Percentiles rank a stretch among this genome's conserved stretches.
Evolutionary conservation across 1,140 invertebrate genomes (phyloP).

Genomic region (Stegodyphus dumicola): DNA sequence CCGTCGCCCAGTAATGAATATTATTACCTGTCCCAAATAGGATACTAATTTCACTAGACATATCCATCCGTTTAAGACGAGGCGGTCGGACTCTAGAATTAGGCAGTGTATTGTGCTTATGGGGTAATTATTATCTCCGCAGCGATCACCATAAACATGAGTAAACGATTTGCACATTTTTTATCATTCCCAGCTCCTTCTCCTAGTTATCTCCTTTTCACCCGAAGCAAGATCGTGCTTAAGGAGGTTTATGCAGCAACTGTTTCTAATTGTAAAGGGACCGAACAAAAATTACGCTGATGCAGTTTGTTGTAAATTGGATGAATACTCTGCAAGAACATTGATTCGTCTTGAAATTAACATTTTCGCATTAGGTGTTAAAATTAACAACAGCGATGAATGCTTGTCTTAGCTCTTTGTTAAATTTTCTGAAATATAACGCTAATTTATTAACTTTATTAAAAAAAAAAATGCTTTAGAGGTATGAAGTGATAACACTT

Average conservation of each 20-base stretch:
- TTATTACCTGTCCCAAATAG: conserved; percentile 36
- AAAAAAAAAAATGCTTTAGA: too few species aligned
- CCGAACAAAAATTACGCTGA: neutral
- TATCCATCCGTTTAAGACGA: conserved; percentile 21
- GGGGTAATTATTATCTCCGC: conserved; percentile 40
- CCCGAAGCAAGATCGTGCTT: conserved; percentile 45
- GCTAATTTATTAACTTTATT: too few species aligned
- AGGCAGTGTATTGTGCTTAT: neutral
- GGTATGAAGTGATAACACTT: too few species aligned
- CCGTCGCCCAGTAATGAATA: conserved; percentile 9
- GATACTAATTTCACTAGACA: conserved; percentile 9
- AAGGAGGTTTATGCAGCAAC: conserved; percentile 5
- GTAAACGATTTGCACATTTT: conserved; percentile 49
- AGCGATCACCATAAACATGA: conserved; percentile 58
- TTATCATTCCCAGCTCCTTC: neutral
- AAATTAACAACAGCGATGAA: too few species aligned
- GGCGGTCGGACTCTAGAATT: neutral
- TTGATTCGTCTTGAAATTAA: too few species aligned
- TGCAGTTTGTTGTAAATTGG: neutral
- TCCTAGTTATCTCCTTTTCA: conserved; percentile 11
- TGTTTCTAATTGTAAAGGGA: neutral
- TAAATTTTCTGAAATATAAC: too few species aligned
- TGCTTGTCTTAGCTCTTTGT: too few species aligned
- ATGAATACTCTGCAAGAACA: too few species aligned
- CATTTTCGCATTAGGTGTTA: too few species aligned